A percentile compares a stretch with the other conserved stretches of the same genome.
Evolutionary conservation across 2,888 invertebrate genomes (phyloP).

Genomic region (Embidobia sp.): DNA sequence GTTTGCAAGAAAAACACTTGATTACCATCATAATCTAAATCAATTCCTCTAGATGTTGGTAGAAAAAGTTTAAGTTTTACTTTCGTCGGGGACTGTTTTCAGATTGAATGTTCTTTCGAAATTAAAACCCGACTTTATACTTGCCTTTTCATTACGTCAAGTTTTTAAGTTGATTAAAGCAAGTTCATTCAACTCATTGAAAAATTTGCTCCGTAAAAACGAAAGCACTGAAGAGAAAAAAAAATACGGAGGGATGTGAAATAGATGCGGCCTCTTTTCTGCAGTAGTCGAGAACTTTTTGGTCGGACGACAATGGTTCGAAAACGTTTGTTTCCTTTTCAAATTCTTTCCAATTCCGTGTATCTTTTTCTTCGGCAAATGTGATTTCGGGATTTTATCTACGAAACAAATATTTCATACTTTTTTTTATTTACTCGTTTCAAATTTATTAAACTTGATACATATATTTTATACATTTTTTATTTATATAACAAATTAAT

Average conservation of each 20-base stretch:
- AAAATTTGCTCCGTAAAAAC: constrained; percentile 1
- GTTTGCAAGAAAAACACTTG: no score
- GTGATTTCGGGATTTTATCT: no score
- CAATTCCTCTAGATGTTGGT: no score
- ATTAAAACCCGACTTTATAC: neutral
- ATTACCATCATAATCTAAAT: no score
- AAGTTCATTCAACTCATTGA: neutral
- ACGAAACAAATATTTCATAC: no score
- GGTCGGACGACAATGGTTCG: constrained; percentile 18
- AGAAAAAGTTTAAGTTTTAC: no score
- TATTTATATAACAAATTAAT: no score
- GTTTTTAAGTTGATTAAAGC: constrained; percentile 10
- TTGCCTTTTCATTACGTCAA: neutral
- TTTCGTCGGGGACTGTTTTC: no score
- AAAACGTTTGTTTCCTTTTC: constrained; percentile 12
- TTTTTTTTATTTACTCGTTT: no score
- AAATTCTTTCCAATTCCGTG: constrained; percentile 4
- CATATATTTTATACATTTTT: no score
- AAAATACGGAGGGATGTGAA: constrained; percentile 1
- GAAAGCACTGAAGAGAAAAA: neutral
- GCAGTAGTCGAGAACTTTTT: constrained; percentile 17
- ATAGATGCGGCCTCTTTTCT: constrained; percentile 12
- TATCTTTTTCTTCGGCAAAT: neutral
- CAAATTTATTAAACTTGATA: no score
- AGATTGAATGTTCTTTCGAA: no score